Conservation (phyloP, 2,113 vertebrate species). For the Peromyscus maniculatus region DNA sequence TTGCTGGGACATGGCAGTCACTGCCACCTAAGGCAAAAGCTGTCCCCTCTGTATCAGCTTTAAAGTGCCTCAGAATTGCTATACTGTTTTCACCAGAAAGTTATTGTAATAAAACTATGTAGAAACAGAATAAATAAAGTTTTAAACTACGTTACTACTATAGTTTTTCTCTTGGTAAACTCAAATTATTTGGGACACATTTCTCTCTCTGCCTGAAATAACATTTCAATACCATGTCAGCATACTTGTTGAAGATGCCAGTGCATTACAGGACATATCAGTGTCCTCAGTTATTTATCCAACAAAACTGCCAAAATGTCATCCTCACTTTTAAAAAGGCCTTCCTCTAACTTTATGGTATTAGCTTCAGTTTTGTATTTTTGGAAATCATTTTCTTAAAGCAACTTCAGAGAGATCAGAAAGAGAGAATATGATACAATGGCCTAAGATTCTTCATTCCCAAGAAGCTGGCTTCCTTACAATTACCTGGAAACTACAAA, state of each 20-base stretch:
- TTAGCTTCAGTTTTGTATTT: background rate
- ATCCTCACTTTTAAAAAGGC: background rate
- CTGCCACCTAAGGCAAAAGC: background rate
- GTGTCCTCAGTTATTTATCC: background rate
- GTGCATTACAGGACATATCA: conserved; percentile 55
- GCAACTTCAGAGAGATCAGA: conserved; percentile 31
- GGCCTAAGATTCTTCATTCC: background rate
- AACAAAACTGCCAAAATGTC: background rate
- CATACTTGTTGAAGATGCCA: conserved; percentile 60
- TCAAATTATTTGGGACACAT: conserved; percentile 34
- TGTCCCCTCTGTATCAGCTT: conserved; percentile 28
- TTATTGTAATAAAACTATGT: conserved; percentile 34
- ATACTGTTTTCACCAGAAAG: conserved; percentile 50
- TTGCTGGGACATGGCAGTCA: background rate
- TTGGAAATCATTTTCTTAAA: background rate
- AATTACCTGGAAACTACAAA: background rate
- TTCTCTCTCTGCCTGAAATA: conserved; percentile 58
- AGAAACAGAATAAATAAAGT: conserved; percentile 41
- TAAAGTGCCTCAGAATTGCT: conserved; percentile 74
- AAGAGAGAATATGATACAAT: background rate
- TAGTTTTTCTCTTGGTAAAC: conserved; percentile 38
- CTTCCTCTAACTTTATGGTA: background rate
- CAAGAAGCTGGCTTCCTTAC: background rate
- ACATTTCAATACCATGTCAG: background rate
- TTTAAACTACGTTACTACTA: conserved; percentile 30